phyloP scores from a whole-genome alignment of 2,113 vertebrate genomes.

The Elachura formosa region DNA sequence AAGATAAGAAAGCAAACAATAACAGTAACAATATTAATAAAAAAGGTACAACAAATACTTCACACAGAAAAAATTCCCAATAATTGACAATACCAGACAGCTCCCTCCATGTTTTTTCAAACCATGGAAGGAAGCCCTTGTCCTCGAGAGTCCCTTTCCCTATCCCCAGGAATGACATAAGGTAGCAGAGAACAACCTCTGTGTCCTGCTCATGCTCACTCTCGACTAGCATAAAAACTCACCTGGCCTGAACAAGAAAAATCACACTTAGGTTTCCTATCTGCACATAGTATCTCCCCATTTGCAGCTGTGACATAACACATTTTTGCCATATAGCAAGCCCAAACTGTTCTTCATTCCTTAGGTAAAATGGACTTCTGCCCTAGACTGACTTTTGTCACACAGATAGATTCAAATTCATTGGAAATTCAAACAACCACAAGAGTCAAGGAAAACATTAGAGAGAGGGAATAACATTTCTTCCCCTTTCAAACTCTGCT shows the following conservation, averaged over 20 bases:
- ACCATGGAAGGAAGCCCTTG: neutral
- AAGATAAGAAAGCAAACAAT: neutral
- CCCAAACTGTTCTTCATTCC: neutral
- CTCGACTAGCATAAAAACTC: neutral
- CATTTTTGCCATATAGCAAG: neutral
- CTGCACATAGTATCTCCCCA: accelerated
- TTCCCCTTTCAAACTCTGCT: neutral
- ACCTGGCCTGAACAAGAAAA: accelerated
- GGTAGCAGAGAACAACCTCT: neutral
- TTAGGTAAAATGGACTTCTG: neutral
- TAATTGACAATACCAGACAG: accelerated
- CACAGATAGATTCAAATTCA: neutral
- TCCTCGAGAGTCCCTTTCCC: no score
- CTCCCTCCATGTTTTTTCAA: neutral
- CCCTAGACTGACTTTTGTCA: neutral
- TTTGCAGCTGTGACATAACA: neutral
- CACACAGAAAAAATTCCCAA: accelerated
- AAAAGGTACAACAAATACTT: neutral
- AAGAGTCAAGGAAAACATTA: neutral
- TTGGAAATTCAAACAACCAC: neutral
- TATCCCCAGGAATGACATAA: neutral
- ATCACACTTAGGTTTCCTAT: neutral
- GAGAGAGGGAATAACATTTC: neutral
- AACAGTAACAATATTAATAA: neutral
- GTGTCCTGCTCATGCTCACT: neutral